Conservation (phyloP, 2,888 invertebrate genomes). For the Ischnus inquisitorius region DNA sequence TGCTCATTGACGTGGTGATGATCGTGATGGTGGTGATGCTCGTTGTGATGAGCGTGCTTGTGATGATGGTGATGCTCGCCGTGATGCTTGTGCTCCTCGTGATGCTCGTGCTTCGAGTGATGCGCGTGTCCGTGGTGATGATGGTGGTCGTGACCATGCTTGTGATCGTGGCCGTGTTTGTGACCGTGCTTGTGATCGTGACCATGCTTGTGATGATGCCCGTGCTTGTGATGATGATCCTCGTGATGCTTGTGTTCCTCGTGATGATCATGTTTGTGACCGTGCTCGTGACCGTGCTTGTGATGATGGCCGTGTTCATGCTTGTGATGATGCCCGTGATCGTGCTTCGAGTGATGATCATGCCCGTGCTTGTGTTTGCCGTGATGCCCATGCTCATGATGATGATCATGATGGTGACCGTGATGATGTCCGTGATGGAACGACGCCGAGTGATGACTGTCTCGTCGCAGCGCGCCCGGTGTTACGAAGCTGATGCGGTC, state of each 20-base stretch:
- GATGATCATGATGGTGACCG: slow-evolving; percentile 73
- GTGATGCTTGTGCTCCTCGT: slow-evolving; percentile 78
- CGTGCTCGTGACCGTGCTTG: slow-evolving; percentile 74
- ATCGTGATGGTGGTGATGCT: slow-evolving; percentile 81
- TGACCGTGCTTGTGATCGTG: slow-evolving; percentile 74
- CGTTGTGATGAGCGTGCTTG: slow-evolving; percentile 80
- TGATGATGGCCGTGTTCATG: slow-evolving; percentile 75
- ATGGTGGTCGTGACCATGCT: slow-evolving; percentile 77
- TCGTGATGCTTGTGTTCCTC: slow-evolving; percentile 75
- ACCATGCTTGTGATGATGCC: slow-evolving; percentile 74
- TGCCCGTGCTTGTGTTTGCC: slow-evolving; percentile 68
- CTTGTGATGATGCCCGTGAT: slow-evolving; percentile 77
- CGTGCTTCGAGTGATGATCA: slow-evolving; percentile 69
- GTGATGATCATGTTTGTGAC: slow-evolving; percentile 71
- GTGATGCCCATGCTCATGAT: slow-evolving; percentile 71
- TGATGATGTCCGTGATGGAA: slow-evolving; percentile 73
- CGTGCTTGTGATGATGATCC: slow-evolving; percentile 75
- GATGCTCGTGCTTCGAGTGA: slow-evolving; percentile 78
- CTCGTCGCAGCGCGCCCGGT: slow-evolving; percentile 53
- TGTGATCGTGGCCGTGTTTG: slow-evolving; percentile 73
- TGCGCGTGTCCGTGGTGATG: slow-evolving; percentile 79
- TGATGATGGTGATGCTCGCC: slow-evolving; percentile 80
- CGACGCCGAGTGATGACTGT: slow-evolving; percentile 68
- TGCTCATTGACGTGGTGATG: slow-evolving; percentile 81
- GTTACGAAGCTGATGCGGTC: slow-evolving; percentile 60